These are phyloP conservation scores for Isaurus tuberculatus DNA, from an alignment of 92 coral and sea anemone genomes.

Conservation along the genomic window DNA sequence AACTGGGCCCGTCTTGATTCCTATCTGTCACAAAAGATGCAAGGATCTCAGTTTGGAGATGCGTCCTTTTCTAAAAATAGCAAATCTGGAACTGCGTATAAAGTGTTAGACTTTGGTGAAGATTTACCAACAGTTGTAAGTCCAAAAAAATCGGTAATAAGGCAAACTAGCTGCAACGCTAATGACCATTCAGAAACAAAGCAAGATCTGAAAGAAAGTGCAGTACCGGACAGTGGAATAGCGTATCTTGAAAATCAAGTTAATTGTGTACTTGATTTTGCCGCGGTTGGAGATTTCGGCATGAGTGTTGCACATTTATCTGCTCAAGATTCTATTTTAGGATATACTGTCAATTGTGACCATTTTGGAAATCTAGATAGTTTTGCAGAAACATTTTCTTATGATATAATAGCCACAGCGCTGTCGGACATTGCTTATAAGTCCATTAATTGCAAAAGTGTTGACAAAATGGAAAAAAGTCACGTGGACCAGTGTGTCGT, in stretches of 20 bases:
- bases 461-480: not conserved
- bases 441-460: not conserved
- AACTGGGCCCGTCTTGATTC: constrained; percentile 63
- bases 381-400: constrained; percentile 24
- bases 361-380: constrained; percentile 22
- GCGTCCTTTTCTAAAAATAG: not conserved
- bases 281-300: constrained; percentile 65
- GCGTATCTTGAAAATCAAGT: not conserved
- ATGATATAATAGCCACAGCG: constrained; percentile 5
- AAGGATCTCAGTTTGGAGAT: not conserved
- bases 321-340: constrained; percentile 45
- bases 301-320: constrained; percentile 53
- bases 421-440: constrained; percentile 31
- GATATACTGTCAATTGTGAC: not conserved
- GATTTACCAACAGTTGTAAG: constrained; percentile 58
- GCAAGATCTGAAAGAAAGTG: constrained; percentile 57
- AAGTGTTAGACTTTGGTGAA: constrained; percentile 62
- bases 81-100: constrained; percentile 30
- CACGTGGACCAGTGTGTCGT: not conserved
- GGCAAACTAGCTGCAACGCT: not conserved
- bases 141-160: constrained; percentile 39
- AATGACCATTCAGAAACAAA: not conserved
- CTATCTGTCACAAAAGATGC: constrained; percentile 49
- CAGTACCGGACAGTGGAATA: constrained; percentile 24
- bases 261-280: constrained; percentile 5